Base-by-base conservation (phyloP, 2,797 vertebrate species). In the Vipera latastei region DNA sequence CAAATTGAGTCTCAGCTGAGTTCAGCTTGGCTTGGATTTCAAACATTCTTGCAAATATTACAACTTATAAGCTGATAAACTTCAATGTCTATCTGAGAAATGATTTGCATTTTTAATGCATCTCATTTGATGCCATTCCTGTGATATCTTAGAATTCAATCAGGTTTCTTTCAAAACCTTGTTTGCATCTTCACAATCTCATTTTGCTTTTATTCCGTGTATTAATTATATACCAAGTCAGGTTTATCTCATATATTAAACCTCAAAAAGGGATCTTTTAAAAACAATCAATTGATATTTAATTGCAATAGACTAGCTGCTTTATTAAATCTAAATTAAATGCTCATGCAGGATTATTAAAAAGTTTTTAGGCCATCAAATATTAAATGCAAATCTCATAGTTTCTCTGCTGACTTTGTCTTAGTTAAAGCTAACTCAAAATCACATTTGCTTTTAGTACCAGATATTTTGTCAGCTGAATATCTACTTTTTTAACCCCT, bases 291-390 rank as follows among this genome's bases (percentile, higher is more conserved):
- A 96, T 96, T 96, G 92, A 91, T 96, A 96, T 94, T 96, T 97
- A 96, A 96, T 97, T 96, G 94, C 96, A 94, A 91, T 93, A 91
- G 95, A 95, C 91, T 95, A 95, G 73, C 95, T 91, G 93, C 89
- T 90, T 89, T 96, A 93, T 96, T 96, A 94, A 97, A 95, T 95
- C 91, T 94, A 95, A 96, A 97, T 97, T 94, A 97, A 96, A 96
- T 95, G 95, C 93, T 95, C 92, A 61, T 90, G 95, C 96, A 95
- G 93, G 93, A 44, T 90, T 86, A 93, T 96, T 96, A 93, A 94
- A 95, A 94, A 94, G 93, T 93, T 94, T 92, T 91, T 90, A 94
- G 92, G 53, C 89, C 92, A 88, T 94, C 93, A 92, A 93, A 92
- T 48, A 91, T 90, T 86, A 94, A 96, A 95, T 53, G 92, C 7